Evolutionary conservation across 1,140 invertebrate genomes (phyloP).

Genomic region (Chlorops oryzae): DNA sequence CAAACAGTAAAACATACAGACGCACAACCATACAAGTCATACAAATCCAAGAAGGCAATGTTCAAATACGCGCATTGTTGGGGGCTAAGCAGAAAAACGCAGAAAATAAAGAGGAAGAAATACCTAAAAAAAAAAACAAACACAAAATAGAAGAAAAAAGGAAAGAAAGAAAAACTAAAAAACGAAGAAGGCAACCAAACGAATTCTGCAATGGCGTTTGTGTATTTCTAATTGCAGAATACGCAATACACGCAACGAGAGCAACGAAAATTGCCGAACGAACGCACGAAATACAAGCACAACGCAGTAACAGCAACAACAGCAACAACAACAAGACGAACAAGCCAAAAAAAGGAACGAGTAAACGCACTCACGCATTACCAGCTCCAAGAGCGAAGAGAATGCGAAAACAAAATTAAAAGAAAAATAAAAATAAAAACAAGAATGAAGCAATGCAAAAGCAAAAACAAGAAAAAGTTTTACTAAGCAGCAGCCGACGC

Average conservation of each 20-base stretch:
- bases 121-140: no score
- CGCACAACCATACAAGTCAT: no score
- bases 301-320: neutral
- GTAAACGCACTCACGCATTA: slow-evolving; percentile 5
- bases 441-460: neutral
- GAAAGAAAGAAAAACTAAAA: no score
- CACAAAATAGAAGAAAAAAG: no score
- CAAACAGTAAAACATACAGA: no score
- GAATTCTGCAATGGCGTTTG: slow-evolving; percentile 26
- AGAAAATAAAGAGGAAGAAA: no score
- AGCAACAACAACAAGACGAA: neutral
- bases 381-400: neutral
- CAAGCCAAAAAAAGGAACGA: slow-evolving; percentile 1
- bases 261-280: neutral
- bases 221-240: slow-evolving; percentile 28
- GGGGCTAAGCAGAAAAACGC: no score
- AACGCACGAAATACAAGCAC: no score
- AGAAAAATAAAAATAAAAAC: neutral
- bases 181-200: slow-evolving; percentile 18
- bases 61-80: no score
- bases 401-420: neutral
- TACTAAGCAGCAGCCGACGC: no score
- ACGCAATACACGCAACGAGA: slow-evolving; percentile 31
- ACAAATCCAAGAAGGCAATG: no score
- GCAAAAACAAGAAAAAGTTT: neutral